A percentile compares a stretch with the other conserved stretches of the same genome.
phyloP scores from a whole-genome alignment of 2,888 invertebrate genomes.

The Drosophila koepferae region DNA sequence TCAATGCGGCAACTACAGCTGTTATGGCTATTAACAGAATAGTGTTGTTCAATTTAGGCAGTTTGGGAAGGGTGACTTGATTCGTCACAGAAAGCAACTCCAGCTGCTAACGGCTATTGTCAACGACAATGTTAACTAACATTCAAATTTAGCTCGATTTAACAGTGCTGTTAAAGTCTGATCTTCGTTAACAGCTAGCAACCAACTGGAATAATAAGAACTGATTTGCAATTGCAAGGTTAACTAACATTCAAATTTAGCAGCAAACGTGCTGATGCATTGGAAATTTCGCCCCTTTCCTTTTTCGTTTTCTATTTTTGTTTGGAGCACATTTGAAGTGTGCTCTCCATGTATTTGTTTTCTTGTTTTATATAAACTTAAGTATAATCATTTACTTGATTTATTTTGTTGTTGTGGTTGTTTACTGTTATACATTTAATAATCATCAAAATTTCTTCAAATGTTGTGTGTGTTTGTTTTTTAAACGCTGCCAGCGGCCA shows the following conservation, averaged over 20 bases:
- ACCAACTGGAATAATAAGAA: no score
- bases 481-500: slow-evolving; percentile 68
- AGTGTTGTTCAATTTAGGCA: slow-evolving; percentile 20
- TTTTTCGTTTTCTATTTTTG: slow-evolving; percentile 16
- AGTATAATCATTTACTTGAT: slow-evolving; percentile 78
- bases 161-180: slow-evolving; percentile 1
- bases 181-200: neutral
- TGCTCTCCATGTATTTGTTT: slow-evolving; percentile 40
- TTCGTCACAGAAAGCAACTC: neutral
- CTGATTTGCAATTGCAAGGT: no score
- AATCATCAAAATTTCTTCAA: slow-evolving; percentile 78
- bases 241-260: neutral
- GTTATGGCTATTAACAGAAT: slow-evolving; percentile 28
- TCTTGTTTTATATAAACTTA: slow-evolving; percentile 71
- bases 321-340: slow-evolving; percentile 37
- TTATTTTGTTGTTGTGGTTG: slow-evolving; percentile 67
- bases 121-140: slow-evolving; percentile 1
- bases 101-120: neutral
- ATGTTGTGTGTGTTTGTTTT: slow-evolving; percentile 58
- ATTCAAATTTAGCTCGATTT: neutral
- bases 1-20: slow-evolving; percentile 1
- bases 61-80: neutral
- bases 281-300: neutral
- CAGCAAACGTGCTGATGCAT: neutral
- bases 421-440: slow-evolving; percentile 78